Conservation (phyloP, 2,888 invertebrate species). For the Euclidia mi region DNA sequence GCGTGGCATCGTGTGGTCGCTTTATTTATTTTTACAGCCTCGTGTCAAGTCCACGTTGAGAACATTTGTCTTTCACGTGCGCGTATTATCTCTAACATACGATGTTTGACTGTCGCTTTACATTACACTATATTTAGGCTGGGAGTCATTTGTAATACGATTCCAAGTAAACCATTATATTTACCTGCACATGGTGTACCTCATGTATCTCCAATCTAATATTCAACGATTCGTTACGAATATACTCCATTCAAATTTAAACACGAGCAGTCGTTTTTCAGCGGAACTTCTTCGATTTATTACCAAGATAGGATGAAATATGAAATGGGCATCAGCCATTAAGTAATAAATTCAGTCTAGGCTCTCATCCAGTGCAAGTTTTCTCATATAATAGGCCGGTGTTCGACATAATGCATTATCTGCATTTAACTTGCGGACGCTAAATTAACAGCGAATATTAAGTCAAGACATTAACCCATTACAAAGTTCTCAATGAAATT, state of each 20-base stretch:
- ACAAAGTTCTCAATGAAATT: slow-evolving; percentile 34
- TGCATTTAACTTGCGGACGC: slow-evolving; percentile 65
- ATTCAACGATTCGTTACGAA: neutral
- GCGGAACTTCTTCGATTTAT: slow-evolving; percentile 6
- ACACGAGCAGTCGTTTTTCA: neutral
- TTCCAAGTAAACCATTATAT: slow-evolving; percentile 5
- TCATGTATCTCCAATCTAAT: neutral
- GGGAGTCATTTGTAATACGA: slow-evolving; percentile 54
- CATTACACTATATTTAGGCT: slow-evolving; percentile 63
- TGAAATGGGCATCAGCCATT: slow-evolving; percentile 56
- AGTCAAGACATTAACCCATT: slow-evolving; percentile 49
- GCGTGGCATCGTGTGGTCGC: slow-evolving; percentile 57
- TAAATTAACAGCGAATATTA: slow-evolving; percentile 71
- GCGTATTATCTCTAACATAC: slow-evolving; percentile 74
- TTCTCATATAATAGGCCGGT: slow-evolving; percentile 71
- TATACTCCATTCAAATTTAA: neutral
- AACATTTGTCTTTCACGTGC: slow-evolving; percentile 76
- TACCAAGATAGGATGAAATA: slow-evolving; percentile 25
- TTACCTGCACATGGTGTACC: slow-evolving; percentile 11
- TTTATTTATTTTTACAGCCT: slow-evolving; percentile 80
- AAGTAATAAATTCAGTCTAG: slow-evolving; percentile 68
- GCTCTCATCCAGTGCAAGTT: slow-evolving; percentile 70
- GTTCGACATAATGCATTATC: slow-evolving; percentile 65
- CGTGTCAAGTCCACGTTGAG: slow-evolving; percentile 76
- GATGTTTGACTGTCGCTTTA: slow-evolving; percentile 67